phyloP scores from a whole-genome alignment of 2,113 vertebrate genomes.

The Apaloderma vittatum region DNA sequence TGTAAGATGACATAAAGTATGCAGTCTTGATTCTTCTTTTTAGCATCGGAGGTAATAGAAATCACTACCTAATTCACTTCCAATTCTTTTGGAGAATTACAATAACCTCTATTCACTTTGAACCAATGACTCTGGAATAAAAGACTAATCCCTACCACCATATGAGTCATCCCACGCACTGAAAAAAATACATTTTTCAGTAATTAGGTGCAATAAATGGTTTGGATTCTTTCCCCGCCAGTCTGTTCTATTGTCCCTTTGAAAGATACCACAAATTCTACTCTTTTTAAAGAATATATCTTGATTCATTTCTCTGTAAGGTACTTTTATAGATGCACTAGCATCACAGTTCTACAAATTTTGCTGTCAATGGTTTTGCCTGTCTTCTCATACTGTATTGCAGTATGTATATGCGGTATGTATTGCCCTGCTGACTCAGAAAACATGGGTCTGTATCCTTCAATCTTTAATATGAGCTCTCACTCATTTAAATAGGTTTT shows the following conservation, averaged over 20 bases:
- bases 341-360: neutral
- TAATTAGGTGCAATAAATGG: neutral
- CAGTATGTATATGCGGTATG: too few relatives aligned
- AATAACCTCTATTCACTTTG: neutral
- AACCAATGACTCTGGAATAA: neutral
- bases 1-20: neutral
- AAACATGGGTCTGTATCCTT: neutral
- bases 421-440: neutral
- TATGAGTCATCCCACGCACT: neutral
- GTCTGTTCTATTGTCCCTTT: neutral
- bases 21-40: neutral
- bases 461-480: neutral
- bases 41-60: neutral
- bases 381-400: neutral
- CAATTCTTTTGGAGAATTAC: neutral
- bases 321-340: neutral
- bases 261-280: neutral
- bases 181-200: neutral
- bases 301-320: neutral
- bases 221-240: neutral
- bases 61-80: neutral
- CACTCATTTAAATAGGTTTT: neutral
- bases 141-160: neutral
- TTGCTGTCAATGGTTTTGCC: neutral
- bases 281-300: neutral